Conservation (phyloP, 2,113 vertebrate genomes). For the Trichechus manatus region DNA sequence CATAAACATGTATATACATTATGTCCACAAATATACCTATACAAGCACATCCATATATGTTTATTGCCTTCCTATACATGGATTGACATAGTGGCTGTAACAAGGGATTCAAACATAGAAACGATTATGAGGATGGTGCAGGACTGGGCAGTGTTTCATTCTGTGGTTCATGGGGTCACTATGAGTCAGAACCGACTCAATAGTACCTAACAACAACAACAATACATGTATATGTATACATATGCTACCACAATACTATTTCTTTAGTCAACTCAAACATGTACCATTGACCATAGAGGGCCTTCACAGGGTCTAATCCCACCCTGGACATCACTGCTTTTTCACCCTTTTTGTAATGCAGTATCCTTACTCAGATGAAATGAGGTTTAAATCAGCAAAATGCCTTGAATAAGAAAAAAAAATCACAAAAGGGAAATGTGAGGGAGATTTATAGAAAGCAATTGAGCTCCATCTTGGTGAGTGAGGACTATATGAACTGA, state of each 20-base stretch:
- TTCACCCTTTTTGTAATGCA: neutral
- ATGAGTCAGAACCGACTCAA: no score
- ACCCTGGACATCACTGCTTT: neutral
- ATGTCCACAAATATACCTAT: no score
- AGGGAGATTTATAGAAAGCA: neutral
- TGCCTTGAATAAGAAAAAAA: neutral
- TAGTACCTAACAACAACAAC: no score
- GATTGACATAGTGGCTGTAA: no score
- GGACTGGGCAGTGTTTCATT: no score
- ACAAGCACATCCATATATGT: no score
- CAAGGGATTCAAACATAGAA: no score
- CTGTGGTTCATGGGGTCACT: no score
- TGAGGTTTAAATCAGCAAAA: neutral
- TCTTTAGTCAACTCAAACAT: neutral
- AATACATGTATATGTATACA: no score
- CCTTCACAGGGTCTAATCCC: neutral
- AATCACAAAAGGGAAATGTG: neutral
- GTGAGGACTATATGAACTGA: neutral
- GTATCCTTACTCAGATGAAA: neutral
- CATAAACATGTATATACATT: no score
- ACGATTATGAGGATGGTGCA: no score
- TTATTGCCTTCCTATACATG: no score
- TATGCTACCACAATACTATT: fast-evolving
- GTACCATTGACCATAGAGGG: fast-evolving
- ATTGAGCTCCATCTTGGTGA: neutral